Percentiles rank a stretch among this genome's conserved stretches.
These are phyloP conservation scores for Acridotheres tristis DNA, from an alignment of 2,797 vertebrate genomes.

Conservation along the genomic window DNA sequence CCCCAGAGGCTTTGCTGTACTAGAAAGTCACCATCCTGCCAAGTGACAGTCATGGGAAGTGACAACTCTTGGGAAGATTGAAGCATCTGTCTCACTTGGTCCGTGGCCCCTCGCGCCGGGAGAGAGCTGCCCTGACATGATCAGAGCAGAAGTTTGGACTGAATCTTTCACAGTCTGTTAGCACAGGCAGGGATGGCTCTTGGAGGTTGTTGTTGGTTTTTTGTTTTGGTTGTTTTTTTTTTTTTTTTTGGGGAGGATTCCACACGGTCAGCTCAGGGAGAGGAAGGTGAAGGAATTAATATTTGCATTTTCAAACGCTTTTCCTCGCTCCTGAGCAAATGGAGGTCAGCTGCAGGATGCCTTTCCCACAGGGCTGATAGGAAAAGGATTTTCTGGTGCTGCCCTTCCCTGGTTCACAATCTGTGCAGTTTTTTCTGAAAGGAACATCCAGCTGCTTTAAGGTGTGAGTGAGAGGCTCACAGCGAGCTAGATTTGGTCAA, in stretches of 20 bases:
- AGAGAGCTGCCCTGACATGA: conserved; percentile 49
- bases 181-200: conserved; percentile 6
- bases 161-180: conserved; percentile 76
- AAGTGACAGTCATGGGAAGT: conserved; percentile 56
- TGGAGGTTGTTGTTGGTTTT: background rate
- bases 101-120: background rate
- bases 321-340: background rate
- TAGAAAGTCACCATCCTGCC: conserved; percentile 13
- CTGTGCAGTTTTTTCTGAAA: background rate
- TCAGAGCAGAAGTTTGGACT: conserved; percentile 70
- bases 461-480: background rate
- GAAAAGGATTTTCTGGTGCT: background rate
- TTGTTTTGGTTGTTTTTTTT: too few relatives aligned
- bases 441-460: background rate
- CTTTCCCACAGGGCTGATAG: background rate
- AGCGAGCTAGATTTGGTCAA: background rate
- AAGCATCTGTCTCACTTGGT: conserved; percentile 53
- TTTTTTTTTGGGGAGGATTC: background rate
- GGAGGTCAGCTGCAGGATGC: conserved; percentile 20
- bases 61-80: conserved; percentile 40
- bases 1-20: conserved; percentile 31
- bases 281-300: background rate
- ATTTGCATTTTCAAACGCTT: conserved; percentile 1
- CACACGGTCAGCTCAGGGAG: background rate
- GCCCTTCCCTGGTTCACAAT: conserved; percentile 4